Percentiles rank a stretch among this genome's conserved stretches.
These are phyloP conservation scores for Progne subis DNA, from an alignment of 2,113 vertebrate species.

Conservation along the genomic window DNA sequence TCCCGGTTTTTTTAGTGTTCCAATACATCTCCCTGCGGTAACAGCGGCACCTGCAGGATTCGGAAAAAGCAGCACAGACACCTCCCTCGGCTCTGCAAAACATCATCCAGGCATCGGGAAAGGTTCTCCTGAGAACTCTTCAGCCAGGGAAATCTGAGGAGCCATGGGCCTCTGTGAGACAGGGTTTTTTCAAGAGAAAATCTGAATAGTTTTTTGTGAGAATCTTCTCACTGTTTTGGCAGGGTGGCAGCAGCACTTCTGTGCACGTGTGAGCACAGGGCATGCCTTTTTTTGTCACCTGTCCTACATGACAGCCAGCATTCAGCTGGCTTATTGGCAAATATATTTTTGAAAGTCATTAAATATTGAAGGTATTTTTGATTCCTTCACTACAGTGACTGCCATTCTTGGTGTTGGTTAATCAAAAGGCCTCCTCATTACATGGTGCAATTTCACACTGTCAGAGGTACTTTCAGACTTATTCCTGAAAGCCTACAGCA, in stretches of 20 bases:
- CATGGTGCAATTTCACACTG: not conserved
- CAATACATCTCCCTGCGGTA: not conserved
- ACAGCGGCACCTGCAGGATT: constrained; percentile 38
- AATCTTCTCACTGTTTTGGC: not conserved
- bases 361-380: not conserved
- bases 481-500: not conserved
- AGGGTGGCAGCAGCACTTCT: not conserved
- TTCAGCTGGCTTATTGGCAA: not conserved
- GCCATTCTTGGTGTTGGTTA: not conserved
- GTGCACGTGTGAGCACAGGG: not conserved
- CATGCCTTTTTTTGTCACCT: not conserved
- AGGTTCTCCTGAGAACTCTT: not conserved
- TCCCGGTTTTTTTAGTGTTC: not conserved
- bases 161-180: not conserved
- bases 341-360: not conserved
- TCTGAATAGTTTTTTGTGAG: not conserved
- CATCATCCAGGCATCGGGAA: not conserved
- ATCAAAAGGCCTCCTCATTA: not conserved
- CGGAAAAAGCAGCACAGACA: not conserved
- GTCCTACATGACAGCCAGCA: not conserved
- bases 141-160: not conserved
- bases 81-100: not conserved
- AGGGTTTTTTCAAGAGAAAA: not conserved
- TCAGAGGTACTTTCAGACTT: not conserved
- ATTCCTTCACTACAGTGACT: not conserved